Evolutionary conservation across 2,888 invertebrate species (phyloP), one percentile per base, ranked within the genome.

Genomic region (Melinaea marsaeus): DNA sequence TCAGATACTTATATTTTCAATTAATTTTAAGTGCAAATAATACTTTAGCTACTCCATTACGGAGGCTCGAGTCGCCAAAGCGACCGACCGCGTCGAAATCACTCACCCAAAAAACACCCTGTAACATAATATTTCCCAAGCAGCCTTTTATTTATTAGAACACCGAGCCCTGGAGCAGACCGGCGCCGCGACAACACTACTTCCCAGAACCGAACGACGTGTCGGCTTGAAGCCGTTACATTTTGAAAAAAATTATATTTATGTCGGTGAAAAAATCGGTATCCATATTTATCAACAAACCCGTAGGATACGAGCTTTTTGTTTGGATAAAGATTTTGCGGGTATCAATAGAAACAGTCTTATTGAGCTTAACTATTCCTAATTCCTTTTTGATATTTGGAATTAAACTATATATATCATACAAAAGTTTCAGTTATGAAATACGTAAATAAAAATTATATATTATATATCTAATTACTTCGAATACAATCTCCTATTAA

Each of bases 51-150:
- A 83, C 76, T 77, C 80, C 81, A 83, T 83, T 83, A 79, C 75
- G 67, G 74, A 72, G 77, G 78, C 78, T 82, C 81, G 83, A 83
- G 83, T 83, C 81, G 80, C 75, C 80, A 80, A 80, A 81, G 78
- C 77, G 75, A 69, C 77, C 81, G 82, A 80, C 81, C 80, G 79
- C 82, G 79, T 74, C 75, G 76, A 76, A 61, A 76, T 78, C 83
- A 81, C 78, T 79, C 83, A 78, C 75, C 84, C 83, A 85, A 87
- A 86, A 87, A 86, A 84, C 83, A 81, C 78, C 81, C 84, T 79
- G 90, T 90, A 90, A 90, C 87, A 86, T 89, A 90, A 90, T 90
- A 90, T 90, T 88, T 88, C 85, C 88, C 87, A 82, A 85, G 84
- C 83, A 88, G 85, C 80, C 86, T 88, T 88, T 90, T 90, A 90